Base-by-base conservation (phyloP, 2,888 invertebrate genomes). In the Latrodectus hesperus region DNA sequence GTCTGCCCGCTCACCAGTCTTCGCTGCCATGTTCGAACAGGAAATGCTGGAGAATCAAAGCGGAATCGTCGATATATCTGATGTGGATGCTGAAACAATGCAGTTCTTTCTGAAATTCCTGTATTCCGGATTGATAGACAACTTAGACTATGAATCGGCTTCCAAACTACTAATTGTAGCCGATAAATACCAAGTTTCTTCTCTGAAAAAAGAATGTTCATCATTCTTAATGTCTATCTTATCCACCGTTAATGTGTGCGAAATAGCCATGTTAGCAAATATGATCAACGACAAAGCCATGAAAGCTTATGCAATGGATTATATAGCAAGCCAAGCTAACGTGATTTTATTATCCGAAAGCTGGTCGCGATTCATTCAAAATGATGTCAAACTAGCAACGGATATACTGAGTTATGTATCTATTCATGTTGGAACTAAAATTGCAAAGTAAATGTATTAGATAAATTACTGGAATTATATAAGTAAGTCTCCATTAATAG, bases 1-100 rank as follows among this genome's bases (percentile, higher is more conserved):
- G 26, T 17, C 74, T 14, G 55, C 60, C 8, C 55, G 74, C 12
- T 74, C 74, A 16, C 74, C 74, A 4, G 74, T 74, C 4, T 74
- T 74, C 14, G 4, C 55, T 14, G 55, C 55, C 14, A 74, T 74
- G 74, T 74, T 74, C 16, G 12, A 22, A 9, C n/a, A 55, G 5
- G 12, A n/a, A 0, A 74, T 60, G 55, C 10, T 8, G 8, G 74
- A 74, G 8, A 26, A 9, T 55, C 55, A 22, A 5, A 16, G 8
- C 2, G 26, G 53, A 9, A 9, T 9, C 12, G 60, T 74, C n/a
- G 16, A 74, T 26, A 14, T 74, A 16, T 16, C 60, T 9, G 74
- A 74, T 26, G 14, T 74, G 4, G 72, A n/a, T 1, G 17, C 10
- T 8, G 10, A 49, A 9, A 11, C 17, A 49, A 49, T 72, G 17